phyloP scores from a whole-genome alignment of 2,797 vertebrate genomes.

The Tragopan temminckii region DNA sequence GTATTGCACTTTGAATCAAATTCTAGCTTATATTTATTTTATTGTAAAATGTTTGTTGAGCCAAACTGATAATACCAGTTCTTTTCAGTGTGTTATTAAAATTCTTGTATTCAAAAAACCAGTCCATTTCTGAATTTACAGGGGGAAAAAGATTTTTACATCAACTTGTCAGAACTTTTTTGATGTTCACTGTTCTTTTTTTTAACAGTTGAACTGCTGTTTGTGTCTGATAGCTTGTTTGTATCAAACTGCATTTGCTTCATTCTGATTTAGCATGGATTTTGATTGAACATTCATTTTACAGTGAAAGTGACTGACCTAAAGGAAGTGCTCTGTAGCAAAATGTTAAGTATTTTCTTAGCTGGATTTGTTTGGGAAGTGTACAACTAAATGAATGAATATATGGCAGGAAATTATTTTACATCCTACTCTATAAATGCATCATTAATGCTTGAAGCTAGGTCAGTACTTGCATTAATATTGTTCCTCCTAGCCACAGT shows the following conservation, averaged over 20 bases:
- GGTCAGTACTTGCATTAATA: not conserved
- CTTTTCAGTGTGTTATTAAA: not conserved
- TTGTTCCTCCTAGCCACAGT: not conserved
- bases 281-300: not conserved
- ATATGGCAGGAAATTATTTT: not conserved
- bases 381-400: not conserved
- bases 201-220: not conserved
- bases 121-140: not conserved
- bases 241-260: not conserved
- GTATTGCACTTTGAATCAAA: not conserved
- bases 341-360: not conserved
- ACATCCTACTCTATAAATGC: not conserved
- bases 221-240: not conserved
- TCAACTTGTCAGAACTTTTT: not conserved
- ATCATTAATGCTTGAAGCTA: not conserved
- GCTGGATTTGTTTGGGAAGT: not conserved
- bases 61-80: not conserved
- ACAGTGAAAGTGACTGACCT: not conserved
- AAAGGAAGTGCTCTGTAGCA: not conserved
- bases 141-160: not conserved
- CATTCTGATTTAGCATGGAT: not conserved
- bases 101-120: not conserved
- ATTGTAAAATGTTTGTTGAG: not conserved
- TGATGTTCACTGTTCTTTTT: not conserved
- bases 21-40: not conserved